These are phyloP conservation scores for Heteromyza rotundicornis DNA, from an alignment of 2,888 invertebrate genomes.

Conservation along the genomic window DNA sequence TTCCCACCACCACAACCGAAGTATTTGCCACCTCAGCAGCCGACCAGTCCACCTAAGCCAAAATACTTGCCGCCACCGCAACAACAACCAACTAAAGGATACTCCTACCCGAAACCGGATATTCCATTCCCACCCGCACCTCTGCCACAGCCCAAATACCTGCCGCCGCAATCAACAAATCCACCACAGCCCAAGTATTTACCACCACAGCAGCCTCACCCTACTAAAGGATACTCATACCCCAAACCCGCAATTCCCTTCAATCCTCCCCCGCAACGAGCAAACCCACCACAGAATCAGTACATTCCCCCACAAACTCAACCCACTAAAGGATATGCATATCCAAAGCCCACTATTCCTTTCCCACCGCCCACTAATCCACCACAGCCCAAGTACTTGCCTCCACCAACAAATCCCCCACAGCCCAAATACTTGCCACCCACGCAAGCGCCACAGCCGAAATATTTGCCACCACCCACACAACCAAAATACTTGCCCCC, in stretches of 20 bases:
- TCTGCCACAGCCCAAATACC: conserved; percentile 32
- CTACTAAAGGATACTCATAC: conserved; percentile 43
- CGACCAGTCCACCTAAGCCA: conserved; percentile 28
- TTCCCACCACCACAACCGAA: conserved; percentile 34
- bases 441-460: conserved; percentile 28
- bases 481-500: conserved; percentile 18
- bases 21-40: conserved; percentile 29
- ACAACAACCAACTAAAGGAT: conserved; percentile 18
- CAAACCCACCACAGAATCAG: conserved; percentile 27
- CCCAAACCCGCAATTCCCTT: conserved; percentile 47
- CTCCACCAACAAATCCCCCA: conserved; percentile 24
- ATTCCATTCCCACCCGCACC: conserved; percentile 37
- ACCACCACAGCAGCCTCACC: conserved; percentile 13
- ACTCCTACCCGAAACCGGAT: conserved; percentile 39
- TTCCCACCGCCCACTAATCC: conserved; percentile 37
- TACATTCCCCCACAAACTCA: conserved; percentile 33
- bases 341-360: conserved; percentile 38
- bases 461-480: conserved; percentile 41
- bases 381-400: conserved; percentile 15
- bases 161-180: conserved; percentile 39
- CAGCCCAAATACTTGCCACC: conserved; percentile 22
- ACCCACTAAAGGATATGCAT: conserved; percentile 35
- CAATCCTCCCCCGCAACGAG: conserved; percentile 18
- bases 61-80: conserved; percentile 31
- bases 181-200: conserved; percentile 29